Conservation (phyloP, 2,113 vertebrate genomes). For the zebrafish (Danio rerio) region DNA sequence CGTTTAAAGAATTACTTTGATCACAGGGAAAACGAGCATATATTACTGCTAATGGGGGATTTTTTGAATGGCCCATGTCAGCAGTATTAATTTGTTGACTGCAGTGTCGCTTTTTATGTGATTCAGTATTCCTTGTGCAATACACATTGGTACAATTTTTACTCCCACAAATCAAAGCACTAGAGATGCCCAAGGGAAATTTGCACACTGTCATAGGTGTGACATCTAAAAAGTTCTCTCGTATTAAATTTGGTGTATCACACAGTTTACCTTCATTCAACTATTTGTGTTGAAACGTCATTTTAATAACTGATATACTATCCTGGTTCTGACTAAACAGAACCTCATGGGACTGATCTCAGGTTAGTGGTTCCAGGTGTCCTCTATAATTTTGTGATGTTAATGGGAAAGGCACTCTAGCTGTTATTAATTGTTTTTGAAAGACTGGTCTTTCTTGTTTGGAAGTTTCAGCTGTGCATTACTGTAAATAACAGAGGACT, state of each 20-base stretch:
- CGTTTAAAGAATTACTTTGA: conserved; percentile 38
- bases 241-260: conserved; percentile 1
- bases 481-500: neutral
- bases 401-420: neutral
- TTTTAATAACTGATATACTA: neutral
- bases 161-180: neutral
- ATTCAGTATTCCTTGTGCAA: neutral
- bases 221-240: neutral
- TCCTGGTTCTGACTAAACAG: neutral
- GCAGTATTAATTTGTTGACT: conserved; percentile 25
- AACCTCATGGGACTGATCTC: neutral
- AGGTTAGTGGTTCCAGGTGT: neutral
- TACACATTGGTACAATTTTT: neutral
- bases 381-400: neutral
- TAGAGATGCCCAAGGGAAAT: neutral
- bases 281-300: conserved; percentile 1
- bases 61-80: neutral
- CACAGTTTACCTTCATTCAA: neutral
- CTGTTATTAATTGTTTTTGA: conserved; percentile 8
- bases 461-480: conserved; percentile 27
- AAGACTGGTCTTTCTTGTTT: conserved; percentile 39
- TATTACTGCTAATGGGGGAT: conserved; percentile 25
- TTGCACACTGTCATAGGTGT: neutral
- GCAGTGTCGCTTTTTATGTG: neutral
- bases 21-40: conserved; percentile 25